Conservation (phyloP, 2,797 vertebrate genomes). For the Gobionotothen gibberifrons region DNA sequence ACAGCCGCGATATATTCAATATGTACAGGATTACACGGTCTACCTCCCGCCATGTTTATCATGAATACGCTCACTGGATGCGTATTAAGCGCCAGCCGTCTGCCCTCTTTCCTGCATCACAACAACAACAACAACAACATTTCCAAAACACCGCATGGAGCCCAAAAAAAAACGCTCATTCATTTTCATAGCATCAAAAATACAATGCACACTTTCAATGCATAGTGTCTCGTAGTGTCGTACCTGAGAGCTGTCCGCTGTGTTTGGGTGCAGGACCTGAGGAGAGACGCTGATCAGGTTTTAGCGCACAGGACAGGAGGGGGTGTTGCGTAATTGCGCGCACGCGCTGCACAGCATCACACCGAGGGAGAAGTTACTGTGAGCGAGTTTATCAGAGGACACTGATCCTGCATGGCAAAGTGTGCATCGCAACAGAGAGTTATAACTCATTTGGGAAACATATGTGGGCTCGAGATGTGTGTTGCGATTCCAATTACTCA, state of each 20-base stretch:
- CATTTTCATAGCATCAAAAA: neutral
- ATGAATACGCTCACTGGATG: conserved; percentile 57
- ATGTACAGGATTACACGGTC: conserved; percentile 43
- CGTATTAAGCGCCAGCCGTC: conserved; percentile 44
- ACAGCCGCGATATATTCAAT: conserved; percentile 8
- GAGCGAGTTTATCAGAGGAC: conserved; percentile 13
- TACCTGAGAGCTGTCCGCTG: conserved; percentile 73
- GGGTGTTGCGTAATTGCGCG: conserved; percentile 75
- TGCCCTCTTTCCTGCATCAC: conserved; percentile 49
- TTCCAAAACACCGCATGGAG: conserved; percentile 1
- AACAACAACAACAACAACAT: conserved; percentile 20
- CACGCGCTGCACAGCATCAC: conserved; percentile 57
- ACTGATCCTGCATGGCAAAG: neutral
- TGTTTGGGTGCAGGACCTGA: conserved; percentile 62
- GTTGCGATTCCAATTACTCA: too few relatives aligned
- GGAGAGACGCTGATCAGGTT: conserved; percentile 70
- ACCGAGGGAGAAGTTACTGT: conserved; percentile 23
- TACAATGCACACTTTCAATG: neutral
- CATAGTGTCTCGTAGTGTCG: conserved; percentile 28
- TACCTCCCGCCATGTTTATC: conserved; percentile 70
- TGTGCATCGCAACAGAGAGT: conserved; percentile 6
- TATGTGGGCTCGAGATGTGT: neutral
- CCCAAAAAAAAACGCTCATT: neutral
- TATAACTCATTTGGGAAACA: neutral
- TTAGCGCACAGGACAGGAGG: conserved; percentile 59